phyloP scores from a whole-genome alignment of 2,113 vertebrate genomes.

The Scolopax mira region DNA sequence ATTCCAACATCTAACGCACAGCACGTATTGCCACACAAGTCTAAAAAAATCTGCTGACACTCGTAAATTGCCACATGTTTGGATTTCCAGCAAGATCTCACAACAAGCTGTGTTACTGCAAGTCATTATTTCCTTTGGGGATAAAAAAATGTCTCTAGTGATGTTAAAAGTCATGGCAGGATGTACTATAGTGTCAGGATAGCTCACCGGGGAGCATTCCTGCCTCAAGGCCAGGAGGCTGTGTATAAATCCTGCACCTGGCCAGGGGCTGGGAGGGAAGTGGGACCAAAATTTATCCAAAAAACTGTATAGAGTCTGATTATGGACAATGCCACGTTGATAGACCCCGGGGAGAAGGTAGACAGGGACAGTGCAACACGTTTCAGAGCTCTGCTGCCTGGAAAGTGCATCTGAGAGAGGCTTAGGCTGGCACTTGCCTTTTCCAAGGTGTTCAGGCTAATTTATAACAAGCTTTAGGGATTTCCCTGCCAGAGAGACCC shows the following conservation, averaged over 20 bases:
- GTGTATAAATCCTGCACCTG: constrained; percentile 30
- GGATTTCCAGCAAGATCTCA: constrained; percentile 65
- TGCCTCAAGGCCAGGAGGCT: constrained; percentile 49
- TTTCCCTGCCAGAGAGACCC: not conserved
- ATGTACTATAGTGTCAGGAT: constrained; percentile 40
- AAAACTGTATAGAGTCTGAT: not conserved
- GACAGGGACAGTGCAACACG: not conserved
- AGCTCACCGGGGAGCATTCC: constrained; percentile 17
- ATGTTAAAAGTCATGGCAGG: constrained; percentile 54
- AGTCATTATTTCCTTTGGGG: constrained; percentile 62
- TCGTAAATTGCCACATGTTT: constrained; percentile 72
- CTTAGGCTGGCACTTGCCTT: not conserved
- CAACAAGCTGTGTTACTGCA: constrained; percentile 65
- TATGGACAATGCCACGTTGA: not conserved
- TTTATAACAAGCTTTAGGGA: not conserved
- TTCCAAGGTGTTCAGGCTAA: not conserved
- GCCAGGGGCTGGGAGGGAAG: not conserved
- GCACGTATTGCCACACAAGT: constrained; percentile 57
- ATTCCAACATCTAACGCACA: constrained; percentile 61
- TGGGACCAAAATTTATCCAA: not conserved
- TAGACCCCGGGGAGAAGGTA: not conserved
- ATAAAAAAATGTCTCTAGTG: constrained; percentile 8
- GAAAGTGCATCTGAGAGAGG: not conserved
- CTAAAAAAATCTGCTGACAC: constrained; percentile 53
- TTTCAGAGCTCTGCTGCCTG: not conserved